Evolutionary conservation across 2,113 vertebrate species (phyloP).

Genomic region (Psilopsiagon aymara): DNA sequence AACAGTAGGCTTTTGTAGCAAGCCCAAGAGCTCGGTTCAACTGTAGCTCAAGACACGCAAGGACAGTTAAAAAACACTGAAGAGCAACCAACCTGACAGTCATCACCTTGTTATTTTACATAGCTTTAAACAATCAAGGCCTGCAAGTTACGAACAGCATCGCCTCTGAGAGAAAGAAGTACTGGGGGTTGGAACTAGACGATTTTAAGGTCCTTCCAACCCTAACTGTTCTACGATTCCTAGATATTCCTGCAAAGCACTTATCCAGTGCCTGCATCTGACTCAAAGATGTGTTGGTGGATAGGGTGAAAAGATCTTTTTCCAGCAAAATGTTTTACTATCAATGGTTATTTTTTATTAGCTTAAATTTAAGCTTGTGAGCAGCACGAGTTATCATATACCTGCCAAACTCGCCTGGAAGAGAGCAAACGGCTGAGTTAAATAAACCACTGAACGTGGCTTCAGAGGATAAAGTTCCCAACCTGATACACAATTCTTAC

Average conservation of each 20-base stretch:
- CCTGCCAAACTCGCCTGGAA: background rate
- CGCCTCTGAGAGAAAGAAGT: background rate
- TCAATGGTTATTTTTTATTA: background rate
- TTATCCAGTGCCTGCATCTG: background rate
- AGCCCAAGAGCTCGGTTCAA: background rate
- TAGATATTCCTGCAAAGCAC: background rate
- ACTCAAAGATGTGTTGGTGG: background rate
- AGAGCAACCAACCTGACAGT: background rate
- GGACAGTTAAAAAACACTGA: background rate
- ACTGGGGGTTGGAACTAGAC: background rate
- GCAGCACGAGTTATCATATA: background rate
- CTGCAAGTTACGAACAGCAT: background rate
- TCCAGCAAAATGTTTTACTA: background rate
- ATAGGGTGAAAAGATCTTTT: background rate
- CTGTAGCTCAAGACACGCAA: background rate
- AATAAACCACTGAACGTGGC: background rate
- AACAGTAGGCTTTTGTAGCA: background rate
- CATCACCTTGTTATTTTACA: constrained; percentile 13
- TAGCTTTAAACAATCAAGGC: background rate
- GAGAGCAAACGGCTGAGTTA: background rate
- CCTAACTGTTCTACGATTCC: background rate
- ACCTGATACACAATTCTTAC: background rate
- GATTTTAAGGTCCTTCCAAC: background rate
- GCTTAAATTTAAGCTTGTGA: constrained; percentile 17
- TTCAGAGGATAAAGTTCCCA: constrained; percentile 33